Conservation (phyloP, 2,797 vertebrate species). For the Enteromius treurensis region DNA sequence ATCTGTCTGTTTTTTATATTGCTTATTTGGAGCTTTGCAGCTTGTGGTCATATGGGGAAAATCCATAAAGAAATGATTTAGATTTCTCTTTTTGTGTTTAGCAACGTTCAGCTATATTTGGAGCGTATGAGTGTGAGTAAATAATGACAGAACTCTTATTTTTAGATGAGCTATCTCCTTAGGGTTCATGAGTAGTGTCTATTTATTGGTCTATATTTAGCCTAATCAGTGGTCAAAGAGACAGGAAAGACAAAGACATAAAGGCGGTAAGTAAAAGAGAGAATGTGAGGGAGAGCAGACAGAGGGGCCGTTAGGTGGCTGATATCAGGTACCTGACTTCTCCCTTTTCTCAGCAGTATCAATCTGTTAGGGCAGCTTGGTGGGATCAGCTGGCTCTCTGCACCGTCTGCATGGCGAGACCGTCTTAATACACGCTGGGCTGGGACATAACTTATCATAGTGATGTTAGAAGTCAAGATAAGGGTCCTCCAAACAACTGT, state of each 20-base stretch:
- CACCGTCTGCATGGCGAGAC: constrained; percentile 37
- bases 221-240: constrained; percentile 25
- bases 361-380: constrained; percentile 50
- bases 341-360: constrained; percentile 49
- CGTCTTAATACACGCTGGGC: constrained; percentile 51
- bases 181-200: neutral
- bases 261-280: constrained; percentile 19
- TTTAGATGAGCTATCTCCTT: neutral
- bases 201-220: constrained; percentile 30
- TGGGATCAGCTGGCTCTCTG: constrained; percentile 41
- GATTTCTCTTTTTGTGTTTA: neutral
- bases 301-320: constrained; percentile 40
- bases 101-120: neutral
- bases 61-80: neutral
- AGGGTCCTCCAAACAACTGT: constrained; percentile 56
- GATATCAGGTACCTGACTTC: constrained; percentile 50
- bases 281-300: constrained; percentile 27
- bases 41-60: neutral
- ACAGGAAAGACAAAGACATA: constrained; percentile 22
- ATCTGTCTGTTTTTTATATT: too few relatives aligned
- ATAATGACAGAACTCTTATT: constrained; percentile 13
- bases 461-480: constrained; percentile 60
- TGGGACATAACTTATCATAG: constrained; percentile 52
- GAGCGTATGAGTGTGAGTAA: neutral
- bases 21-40: neutral